Evolutionary conservation across 1,140 invertebrate genomes (phyloP).

Genomic region (Neelides sp.): DNA sequence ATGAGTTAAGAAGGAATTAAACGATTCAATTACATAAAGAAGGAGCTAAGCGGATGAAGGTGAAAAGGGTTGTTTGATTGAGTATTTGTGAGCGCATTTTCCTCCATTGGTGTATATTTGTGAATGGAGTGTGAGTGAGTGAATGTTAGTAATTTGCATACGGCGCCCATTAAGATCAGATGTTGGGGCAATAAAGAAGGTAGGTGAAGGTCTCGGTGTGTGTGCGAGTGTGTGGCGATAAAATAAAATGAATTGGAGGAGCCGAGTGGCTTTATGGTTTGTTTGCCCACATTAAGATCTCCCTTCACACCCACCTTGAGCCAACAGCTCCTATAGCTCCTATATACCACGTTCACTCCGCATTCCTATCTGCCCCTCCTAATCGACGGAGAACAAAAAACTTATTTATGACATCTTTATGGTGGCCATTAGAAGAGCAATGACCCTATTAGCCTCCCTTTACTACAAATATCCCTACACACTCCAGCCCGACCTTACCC

Average conservation of each 20-base stretch:
- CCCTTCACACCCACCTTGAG: slow-evolving; percentile 16
- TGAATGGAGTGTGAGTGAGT: no score
- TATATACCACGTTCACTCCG: slow-evolving; percentile 2
- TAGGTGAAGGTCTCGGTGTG: slow-evolving; percentile 18
- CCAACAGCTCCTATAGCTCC: background rate
- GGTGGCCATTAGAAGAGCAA: slow-evolving; percentile 21
- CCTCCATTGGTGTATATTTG: no score
- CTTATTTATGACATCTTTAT: slow-evolving; percentile 26
- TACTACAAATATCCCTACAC: background rate
- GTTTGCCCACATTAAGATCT: slow-evolving; percentile 23
- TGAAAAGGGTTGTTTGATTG: no score
- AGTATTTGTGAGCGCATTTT: no score
- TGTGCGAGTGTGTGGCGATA: slow-evolving; percentile 10
- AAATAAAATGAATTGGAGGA: slow-evolving; percentile 25
- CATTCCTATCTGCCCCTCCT: slow-evolving; percentile 1
- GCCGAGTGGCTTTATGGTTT: slow-evolving; percentile 16
- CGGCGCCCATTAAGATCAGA: slow-evolving; percentile 22
- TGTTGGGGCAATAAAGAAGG: slow-evolving; percentile 21
- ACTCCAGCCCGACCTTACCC: no score
- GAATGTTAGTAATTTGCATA: slow-evolving; percentile 20
- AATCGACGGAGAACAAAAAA: slow-evolving; percentile 7
- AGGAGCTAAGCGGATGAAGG: background rate
- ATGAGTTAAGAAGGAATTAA: no score
- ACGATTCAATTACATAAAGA: no score
- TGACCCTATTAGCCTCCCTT: slow-evolving; percentile 18